These are phyloP conservation scores for Myiozetetes cayanensis DNA, from an alignment of 2,113 vertebrate species.

Conservation along the genomic window DNA sequence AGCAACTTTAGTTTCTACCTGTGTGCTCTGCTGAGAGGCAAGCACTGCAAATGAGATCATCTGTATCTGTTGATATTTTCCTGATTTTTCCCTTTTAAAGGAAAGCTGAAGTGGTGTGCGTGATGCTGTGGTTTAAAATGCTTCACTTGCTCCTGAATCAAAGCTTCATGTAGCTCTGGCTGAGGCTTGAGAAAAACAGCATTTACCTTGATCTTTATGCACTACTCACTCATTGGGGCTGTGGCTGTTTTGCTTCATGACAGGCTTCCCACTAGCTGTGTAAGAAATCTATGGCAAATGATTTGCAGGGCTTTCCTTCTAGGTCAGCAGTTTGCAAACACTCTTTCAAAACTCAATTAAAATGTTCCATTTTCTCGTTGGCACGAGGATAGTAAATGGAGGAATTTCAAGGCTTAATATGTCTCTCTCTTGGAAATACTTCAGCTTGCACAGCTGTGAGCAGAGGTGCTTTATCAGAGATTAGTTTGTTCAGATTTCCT, in stretches of 20 bases:
- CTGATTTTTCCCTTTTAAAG: neutral
- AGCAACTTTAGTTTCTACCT: neutral
- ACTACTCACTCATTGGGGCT: neutral
- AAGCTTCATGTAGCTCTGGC: neutral
- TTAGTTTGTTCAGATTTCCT: conserved; percentile 36
- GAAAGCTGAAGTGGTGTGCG: neutral
- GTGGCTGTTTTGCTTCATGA: neutral
- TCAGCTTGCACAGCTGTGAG: neutral
- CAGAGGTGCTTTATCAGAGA: neutral
- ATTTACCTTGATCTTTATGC: neutral
- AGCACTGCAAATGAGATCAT: neutral
- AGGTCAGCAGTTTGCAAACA: conserved; percentile 65
- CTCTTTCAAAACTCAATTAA: conserved; percentile 59
- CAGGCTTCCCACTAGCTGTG: neutral
- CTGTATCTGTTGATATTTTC: neutral
- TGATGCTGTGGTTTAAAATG: neutral
- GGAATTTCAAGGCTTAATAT: conserved; percentile 33
- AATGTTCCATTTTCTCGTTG: conserved; percentile 48
- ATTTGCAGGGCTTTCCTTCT: conserved; percentile 52
- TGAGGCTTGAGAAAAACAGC: neutral
- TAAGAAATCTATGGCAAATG: conserved; percentile 60
- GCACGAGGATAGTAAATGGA: conserved; percentile 47
- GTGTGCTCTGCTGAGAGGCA: neutral
- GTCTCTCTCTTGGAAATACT: conserved; percentile 26
- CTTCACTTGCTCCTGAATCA: neutral